Evolutionary conservation across 2,888 invertebrate species (phyloP), one percentile per base, ranked within the genome.

Genomic region (Hirtodrosophila confusa): DNA sequence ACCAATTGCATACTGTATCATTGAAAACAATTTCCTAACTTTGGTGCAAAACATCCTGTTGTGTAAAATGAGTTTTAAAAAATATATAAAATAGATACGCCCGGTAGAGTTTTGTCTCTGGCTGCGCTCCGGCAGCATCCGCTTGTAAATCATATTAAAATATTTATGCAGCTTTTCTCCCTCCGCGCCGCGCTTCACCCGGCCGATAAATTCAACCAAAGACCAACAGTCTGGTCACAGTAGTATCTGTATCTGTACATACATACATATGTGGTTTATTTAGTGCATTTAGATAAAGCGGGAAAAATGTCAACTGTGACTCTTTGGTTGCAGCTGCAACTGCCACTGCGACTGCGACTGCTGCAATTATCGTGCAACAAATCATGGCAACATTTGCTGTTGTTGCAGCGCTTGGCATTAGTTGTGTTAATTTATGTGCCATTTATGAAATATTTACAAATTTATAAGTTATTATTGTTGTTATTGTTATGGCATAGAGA

Each of bases 391-490:
- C 77, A 76, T 61, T 73, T 51, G 53, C 43, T 24, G 58, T 45
- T 55, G n/a, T 54, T 41, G 43, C 24, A 49, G 55, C 63, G 55
- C 70, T 64, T 65, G 88, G 79, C 77, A 85, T 84, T 84, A 87
- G 83, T 77, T 88, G 84, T 86, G 86, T 84, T 84, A 84, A 84
- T 84, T 84, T 84, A 88, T 84, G 88, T 86, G 75, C 79, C 88
- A 87, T 87, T 85, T 84, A 75, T 84, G 77, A 84, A 84, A 84
- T 84, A 84, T 88, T 88, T 86, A 79, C 86, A 84, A 86, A 88
- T 88, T 86, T 83, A 72, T 83, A 77, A 77, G 66, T 78, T 70
- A 82, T 84, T 86, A 78, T 86, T 77, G 62, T 54, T 72, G 40
- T 69, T 57, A 49, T 57, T 57, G 57, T 55, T 50, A 24, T 72